Conservation (phyloP, 2,113 vertebrate species). For the Pelusios castaneus region DNA sequence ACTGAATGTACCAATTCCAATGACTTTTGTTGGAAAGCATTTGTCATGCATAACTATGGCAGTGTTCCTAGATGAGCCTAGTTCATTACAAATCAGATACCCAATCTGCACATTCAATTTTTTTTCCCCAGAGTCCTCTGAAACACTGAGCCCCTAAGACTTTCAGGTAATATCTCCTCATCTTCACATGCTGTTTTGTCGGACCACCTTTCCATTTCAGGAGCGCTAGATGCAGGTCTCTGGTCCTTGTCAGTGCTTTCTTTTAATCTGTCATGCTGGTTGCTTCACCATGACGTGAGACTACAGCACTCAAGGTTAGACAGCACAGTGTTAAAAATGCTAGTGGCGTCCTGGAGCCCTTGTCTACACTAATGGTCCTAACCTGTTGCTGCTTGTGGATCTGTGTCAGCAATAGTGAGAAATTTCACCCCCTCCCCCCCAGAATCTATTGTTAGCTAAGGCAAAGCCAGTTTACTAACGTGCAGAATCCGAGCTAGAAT, state of each 20-base stretch:
- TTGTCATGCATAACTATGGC: rapidly evolving
- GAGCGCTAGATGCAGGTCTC: background rate
- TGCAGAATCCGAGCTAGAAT: background rate
- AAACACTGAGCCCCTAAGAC: background rate
- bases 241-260: background rate
- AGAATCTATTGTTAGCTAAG: background rate
- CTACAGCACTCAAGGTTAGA: background rate
- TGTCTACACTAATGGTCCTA: background rate
- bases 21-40: rapidly evolving
- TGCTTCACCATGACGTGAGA: background rate
- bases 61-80: background rate
- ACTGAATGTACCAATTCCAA: rapidly evolving
- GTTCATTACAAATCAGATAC: background rate
- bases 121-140: background rate
- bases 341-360: background rate
- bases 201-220: background rate
- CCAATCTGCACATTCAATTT: rapidly evolving
- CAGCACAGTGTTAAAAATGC: background rate
- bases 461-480: background rate
- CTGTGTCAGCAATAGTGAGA: background rate
- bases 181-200: rapidly evolving
- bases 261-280: rapidly evolving
- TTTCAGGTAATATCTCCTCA: rapidly evolving
- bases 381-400: background rate
- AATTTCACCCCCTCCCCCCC: background rate